phyloP scores from a whole-genome alignment of 1,140 invertebrate genomes.

The Sycophila sp. region DNA sequence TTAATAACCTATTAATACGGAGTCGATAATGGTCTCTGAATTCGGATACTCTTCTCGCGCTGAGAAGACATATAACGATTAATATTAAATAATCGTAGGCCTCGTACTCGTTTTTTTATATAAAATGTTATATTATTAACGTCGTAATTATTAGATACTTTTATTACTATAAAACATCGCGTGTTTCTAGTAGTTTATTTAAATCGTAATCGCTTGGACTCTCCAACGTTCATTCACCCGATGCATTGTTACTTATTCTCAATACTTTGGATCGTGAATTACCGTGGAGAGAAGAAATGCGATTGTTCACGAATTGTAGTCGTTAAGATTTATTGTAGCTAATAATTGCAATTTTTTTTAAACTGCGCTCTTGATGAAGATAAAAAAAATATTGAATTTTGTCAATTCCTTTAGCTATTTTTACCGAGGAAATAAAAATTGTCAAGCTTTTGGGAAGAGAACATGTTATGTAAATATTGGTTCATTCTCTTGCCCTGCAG shows the following conservation, averaged over 20 bases:
- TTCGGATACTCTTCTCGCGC: slow-evolving; percentile 26
- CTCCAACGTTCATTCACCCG: slow-evolving; percentile 23
- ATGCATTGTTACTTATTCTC: background rate
- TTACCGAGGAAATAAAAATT: background rate
- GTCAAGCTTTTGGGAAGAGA: background rate
- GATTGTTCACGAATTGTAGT: too few species aligned
- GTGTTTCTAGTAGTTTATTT: slow-evolving; percentile 56
- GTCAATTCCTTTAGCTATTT: background rate
- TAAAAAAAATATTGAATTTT: background rate
- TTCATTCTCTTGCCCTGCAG: background rate
- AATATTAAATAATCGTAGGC: slow-evolving; percentile 44
- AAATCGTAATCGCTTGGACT: slow-evolving; percentile 45
- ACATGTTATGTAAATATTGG: background rate
- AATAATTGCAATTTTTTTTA: too few species aligned
- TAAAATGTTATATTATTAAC: slow-evolving; percentile 56
- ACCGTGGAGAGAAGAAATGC: too few species aligned
- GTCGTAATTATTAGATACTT: slow-evolving; percentile 44
- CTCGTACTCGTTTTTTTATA: slow-evolving; percentile 49
- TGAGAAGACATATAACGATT: slow-evolving; percentile 45
- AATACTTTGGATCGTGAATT: background rate
- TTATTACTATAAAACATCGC: slow-evolving; percentile 47
- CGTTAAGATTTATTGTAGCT: too few species aligned
- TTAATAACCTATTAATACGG: slow-evolving; percentile 43
- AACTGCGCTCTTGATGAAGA: too few species aligned
- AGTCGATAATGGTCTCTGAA: slow-evolving; percentile 34